A percentile compares a stretch with the other conserved stretches of the same genome.
Evolutionary conservation across 1,140 invertebrate species (phyloP).

Genomic region (Zaprionus nigranus): DNA sequence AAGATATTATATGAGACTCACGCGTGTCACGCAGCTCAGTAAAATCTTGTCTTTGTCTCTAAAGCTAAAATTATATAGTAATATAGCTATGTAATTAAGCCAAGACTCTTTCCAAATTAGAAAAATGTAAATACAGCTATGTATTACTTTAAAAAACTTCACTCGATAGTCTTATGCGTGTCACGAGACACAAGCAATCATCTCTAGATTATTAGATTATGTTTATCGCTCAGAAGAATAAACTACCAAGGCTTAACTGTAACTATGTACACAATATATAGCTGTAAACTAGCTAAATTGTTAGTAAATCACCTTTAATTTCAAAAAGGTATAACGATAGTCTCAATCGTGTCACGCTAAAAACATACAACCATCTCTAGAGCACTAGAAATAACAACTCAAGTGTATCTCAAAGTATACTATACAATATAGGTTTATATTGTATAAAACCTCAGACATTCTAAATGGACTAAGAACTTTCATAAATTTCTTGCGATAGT

Average conservation of each 20-base stretch:
- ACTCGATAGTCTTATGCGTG: background rate
- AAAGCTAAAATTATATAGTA: background rate
- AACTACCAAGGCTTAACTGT: background rate
- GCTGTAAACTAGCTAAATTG: background rate
- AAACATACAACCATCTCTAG: background rate
- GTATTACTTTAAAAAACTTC: background rate
- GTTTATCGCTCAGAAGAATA: no score
- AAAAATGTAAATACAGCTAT: no score
- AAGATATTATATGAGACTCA: no score
- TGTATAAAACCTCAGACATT: no score
- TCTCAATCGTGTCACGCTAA: background rate
- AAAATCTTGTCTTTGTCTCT: background rate
- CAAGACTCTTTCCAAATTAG: no score
- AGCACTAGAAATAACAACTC: fast-evolving
- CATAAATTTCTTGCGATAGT: background rate
- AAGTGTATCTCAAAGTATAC: background rate
- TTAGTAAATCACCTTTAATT: background rate
- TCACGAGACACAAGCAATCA: background rate
- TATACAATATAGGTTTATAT: no score
- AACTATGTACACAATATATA: background rate
- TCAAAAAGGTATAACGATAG: background rate
- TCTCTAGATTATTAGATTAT: background rate
- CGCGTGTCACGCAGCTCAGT: no score
- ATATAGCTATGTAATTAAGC: no score
- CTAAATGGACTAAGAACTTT: background rate